These are phyloP conservation scores for Scolopax rusticola DNA, from an alignment of 2,797 vertebrate genomes.

Conservation along the genomic window DNA sequence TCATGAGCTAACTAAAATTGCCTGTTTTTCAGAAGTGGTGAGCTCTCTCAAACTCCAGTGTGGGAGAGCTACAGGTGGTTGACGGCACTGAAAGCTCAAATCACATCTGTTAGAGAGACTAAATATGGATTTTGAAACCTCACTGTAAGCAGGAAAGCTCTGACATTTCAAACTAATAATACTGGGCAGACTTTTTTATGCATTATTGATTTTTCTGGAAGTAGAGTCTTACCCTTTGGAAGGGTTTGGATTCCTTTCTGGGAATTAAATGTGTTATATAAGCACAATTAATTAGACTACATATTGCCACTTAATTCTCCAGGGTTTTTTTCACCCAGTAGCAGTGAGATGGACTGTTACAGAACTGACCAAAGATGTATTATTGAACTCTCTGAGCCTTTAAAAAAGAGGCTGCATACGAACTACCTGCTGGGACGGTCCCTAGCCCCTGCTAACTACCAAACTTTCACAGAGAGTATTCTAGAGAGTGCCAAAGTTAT, in stretches of 20 bases:
- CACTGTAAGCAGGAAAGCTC: neutral
- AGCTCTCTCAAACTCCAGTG: neutral
- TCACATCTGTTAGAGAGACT: neutral
- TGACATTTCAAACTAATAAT: slow-evolving; percentile 26
- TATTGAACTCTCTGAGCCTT: neutral
- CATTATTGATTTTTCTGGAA: neutral
- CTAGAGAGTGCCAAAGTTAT: neutral
- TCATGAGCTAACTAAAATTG: neutral
- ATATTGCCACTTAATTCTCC: neutral
- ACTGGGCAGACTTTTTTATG: neutral
- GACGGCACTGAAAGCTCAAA: neutral
- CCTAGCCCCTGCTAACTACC: neutral
- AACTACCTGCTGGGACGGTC: neutral
- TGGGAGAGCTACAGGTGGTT: neutral
- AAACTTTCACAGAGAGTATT: neutral
- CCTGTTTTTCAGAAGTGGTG: neutral
- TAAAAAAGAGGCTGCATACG: neutral
- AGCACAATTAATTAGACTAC: neutral
- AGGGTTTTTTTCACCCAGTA: neutral
- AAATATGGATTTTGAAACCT: neutral
- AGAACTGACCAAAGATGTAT: neutral
- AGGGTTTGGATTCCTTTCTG: neutral
- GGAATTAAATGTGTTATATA: neutral
- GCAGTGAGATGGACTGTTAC: neutral
- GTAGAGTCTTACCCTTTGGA: neutral